Evolutionary conservation across 2,888 invertebrate genomes (phyloP).

Genomic region (Pyrrhosoma nymphula): DNA sequence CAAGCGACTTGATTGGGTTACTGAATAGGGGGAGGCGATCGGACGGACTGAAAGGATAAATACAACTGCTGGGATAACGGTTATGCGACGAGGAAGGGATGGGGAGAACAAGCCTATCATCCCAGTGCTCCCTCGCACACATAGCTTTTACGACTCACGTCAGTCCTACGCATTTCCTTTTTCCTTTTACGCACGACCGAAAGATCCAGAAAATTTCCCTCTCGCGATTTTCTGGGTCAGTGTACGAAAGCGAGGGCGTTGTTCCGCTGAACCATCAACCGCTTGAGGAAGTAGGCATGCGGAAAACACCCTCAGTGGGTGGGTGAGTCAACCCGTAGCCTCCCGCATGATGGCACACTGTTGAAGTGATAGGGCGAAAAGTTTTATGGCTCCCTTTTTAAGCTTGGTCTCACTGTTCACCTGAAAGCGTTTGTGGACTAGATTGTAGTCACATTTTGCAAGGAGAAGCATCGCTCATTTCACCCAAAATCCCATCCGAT

Average conservation of each 20-base stretch:
- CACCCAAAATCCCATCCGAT: background rate
- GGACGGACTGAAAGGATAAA: background rate
- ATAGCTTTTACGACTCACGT: background rate
- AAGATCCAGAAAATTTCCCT: background rate
- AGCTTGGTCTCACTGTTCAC: background rate
- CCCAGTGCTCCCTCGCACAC: background rate
- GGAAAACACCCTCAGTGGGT: background rate
- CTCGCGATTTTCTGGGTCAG: background rate
- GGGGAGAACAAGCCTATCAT: background rate
- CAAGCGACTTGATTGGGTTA: background rate
- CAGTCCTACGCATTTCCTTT: background rate
- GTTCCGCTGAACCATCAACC: slow-evolving; percentile 10
- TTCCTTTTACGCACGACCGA: background rate
- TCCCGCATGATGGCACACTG: background rate
- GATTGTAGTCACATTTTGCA: background rate
- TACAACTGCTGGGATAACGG: background rate
- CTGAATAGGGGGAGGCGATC: background rate
- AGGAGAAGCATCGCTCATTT: background rate
- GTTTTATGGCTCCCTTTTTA: background rate
- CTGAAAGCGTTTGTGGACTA: background rate
- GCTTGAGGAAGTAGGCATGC: background rate
- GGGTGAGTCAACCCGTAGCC: background rate
- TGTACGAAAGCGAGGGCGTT: slow-evolving; percentile 15
- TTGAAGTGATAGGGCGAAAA: background rate
- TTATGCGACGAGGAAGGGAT: background rate